Evolutionary conservation across 2,113 vertebrate genomes (phyloP).

Genomic region (Ailurus styani): DNA sequence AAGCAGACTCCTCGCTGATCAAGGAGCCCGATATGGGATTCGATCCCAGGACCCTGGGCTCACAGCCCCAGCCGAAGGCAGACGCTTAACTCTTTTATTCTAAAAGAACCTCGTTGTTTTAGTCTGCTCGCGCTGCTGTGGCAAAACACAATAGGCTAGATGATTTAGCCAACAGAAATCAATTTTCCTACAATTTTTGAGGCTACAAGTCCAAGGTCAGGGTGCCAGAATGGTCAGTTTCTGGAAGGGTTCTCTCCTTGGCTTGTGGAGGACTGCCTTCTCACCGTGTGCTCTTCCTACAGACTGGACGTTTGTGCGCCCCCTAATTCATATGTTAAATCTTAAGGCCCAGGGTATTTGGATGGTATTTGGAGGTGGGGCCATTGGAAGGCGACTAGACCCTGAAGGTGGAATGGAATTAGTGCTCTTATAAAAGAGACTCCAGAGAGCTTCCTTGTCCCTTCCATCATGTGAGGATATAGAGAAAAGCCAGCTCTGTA

Average conservation of each 20-base stretch:
- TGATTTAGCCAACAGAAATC: neutral
- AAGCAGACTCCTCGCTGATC: neutral
- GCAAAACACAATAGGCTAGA: neutral
- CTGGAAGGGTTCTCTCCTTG: neutral
- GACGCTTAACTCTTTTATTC: neutral
- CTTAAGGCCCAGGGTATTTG: neutral
- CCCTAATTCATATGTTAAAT: neutral
- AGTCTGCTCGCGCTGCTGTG: neutral
- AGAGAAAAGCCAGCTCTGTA: neutral
- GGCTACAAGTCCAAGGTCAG: neutral
- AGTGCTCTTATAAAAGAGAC: neutral
- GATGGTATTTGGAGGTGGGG: neutral
- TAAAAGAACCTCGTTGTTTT: neutral
- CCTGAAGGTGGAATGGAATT: neutral
- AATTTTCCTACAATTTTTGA: neutral
- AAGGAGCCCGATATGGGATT: neutral
- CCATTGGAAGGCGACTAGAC: neutral
- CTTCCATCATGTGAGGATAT: neutral
- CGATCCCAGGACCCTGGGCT: neutral
- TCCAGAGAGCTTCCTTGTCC: neutral
- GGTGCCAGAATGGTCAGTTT: neutral
- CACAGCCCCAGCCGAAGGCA: neutral
- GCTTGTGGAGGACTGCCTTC: neutral
- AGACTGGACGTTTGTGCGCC: neutral
- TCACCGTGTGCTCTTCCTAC: neutral